Percentiles rank a stretch among this genome's conserved stretches.
phyloP scores from a whole-genome alignment of 2,888 invertebrate species.

The Gastrophysa polygoni region DNA sequence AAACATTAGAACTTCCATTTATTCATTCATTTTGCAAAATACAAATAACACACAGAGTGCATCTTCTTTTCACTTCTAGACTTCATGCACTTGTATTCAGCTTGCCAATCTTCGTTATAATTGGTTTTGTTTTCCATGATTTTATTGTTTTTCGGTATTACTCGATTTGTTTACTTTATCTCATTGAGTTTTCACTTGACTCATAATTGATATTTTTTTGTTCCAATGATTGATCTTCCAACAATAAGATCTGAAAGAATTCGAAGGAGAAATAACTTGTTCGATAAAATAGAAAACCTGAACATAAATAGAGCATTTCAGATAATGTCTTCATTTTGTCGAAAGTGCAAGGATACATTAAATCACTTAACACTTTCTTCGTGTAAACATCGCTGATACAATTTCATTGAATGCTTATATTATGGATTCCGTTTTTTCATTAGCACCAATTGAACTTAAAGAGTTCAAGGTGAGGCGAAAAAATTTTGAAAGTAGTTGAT shows the following conservation, averaged over 20 bases:
- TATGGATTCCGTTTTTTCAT: neutral
- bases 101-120: no score
- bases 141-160: no score
- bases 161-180: no score
- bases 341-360: neutral
- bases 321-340: neutral
- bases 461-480: neutral
- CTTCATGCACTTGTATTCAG: no score
- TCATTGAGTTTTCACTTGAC: no score
- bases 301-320: neutral
- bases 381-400: neutral
- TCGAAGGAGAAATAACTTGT: neutral
- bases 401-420: neutral
- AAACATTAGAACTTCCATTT: no score
- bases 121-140: no score
- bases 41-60: no score
- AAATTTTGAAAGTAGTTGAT: neutral
- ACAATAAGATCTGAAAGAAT: neutral
- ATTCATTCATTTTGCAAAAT: no score
- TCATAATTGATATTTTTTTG: no score
- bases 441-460: neutral
- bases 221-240: neutral
- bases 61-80: no score
- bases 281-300: neutral
- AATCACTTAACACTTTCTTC: conserved; percentile 14